These are phyloP conservation scores for Trematocara stigmaticum DNA, from an alignment of 2,113 vertebrate genomes.

Conservation along the genomic window DNA sequence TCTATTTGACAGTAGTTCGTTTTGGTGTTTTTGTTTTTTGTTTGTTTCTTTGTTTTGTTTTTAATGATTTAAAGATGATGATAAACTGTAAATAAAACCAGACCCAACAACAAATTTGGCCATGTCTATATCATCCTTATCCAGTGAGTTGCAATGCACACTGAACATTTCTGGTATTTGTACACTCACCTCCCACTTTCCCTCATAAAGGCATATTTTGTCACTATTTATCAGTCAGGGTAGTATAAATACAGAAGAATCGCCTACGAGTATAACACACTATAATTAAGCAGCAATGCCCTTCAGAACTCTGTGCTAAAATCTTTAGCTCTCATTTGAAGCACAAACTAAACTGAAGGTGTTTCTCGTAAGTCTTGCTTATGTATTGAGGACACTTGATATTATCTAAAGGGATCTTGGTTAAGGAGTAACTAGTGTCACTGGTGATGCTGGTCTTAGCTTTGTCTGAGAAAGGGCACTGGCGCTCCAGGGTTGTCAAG, in stretches of 20 bases:
- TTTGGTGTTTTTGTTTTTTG: not conserved
- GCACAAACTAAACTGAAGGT: not conserved
- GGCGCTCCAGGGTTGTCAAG: not conserved
- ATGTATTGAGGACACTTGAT: not conserved
- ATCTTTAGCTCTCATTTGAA: not conserved
- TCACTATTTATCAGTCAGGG: not conserved
- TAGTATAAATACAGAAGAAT: not conserved
- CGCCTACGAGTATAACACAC: not conserved
- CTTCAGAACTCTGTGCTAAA: not conserved
- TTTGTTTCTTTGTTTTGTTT: not conserved
- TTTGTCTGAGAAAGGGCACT: not conserved
- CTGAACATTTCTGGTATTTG: not conserved
- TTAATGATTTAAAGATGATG: not conserved
- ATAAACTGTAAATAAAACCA: not conserved
- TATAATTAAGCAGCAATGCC: not conserved
- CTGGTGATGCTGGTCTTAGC: not conserved
- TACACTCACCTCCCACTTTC: not conserved
- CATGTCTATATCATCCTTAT: not conserved
- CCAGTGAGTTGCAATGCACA: not conserved
- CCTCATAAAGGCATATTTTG: not conserved
- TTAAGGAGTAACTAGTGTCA: not conserved
- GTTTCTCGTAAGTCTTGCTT: not conserved
- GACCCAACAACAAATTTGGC: not conserved
- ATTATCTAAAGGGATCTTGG: not conserved
- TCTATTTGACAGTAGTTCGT: not conserved